Conservation (phyloP, 2,113 vertebrate species). For the Pelvicachromis taeniatus region DNA sequence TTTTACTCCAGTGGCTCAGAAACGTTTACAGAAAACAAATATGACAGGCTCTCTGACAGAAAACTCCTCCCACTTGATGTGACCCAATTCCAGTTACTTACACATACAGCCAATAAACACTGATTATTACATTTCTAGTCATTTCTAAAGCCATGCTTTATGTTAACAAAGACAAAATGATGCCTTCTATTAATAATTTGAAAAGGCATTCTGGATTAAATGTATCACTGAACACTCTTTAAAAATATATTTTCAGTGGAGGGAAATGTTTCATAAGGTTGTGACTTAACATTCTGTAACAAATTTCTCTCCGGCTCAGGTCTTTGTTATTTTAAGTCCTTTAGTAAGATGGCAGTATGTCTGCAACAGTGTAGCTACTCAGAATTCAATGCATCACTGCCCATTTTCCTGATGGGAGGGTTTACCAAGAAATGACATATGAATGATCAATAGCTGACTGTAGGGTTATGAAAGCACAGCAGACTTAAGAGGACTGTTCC, state of each 20-base stretch:
- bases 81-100: not conserved
- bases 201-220: not conserved
- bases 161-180: accelerated
- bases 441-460: not conserved
- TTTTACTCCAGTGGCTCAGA: not conserved
- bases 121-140: not conserved
- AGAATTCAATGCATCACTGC: not conserved
- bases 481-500: not conserved
- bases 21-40: not conserved
- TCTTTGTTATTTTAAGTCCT: not conserved
- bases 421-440: not conserved
- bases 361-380: not conserved
- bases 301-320: not conserved
- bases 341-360: accelerated
- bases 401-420: not conserved
- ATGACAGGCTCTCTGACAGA: accelerated
- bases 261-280: accelerated
- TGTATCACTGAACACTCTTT: not conserved
- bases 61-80: not conserved
- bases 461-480: not conserved
- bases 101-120: not conserved
- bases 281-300: not conserved
- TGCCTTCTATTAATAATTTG: not conserved
- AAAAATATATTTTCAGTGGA: not conserved
- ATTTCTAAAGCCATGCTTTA: not conserved